These are phyloP conservation scores for Epirrhoe alternata DNA, from an alignment of 2,888 invertebrate genomes.

Conservation along the genomic window DNA sequence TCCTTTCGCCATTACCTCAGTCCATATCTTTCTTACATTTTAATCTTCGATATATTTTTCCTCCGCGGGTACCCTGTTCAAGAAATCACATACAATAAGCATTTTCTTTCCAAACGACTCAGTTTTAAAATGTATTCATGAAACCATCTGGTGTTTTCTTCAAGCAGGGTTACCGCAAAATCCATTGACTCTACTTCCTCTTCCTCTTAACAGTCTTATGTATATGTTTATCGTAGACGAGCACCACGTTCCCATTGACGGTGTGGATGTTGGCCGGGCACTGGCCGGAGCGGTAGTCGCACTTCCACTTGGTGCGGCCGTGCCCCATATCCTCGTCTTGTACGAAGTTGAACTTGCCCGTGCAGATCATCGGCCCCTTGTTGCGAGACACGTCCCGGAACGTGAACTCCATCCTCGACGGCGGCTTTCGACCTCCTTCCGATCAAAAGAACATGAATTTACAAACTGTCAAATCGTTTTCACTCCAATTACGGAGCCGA, in stretches of 20 bases:
- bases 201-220: slow-evolving; percentile 45
- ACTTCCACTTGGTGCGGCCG: slow-evolving; percentile 64
- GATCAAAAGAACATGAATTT: slow-evolving; percentile 46
- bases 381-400: slow-evolving; percentile 55
- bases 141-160: neutral
- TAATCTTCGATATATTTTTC: neutral
- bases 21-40: slow-evolving; percentile 9
- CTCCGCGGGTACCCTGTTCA: neutral
- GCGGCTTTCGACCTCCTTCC: slow-evolving; percentile 45
- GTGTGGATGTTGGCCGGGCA: slow-evolving; percentile 67
- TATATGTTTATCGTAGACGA: slow-evolving; percentile 63
- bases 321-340: slow-evolving; percentile 62
- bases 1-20: slow-evolving; percentile 17
- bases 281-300: slow-evolving; percentile 54
- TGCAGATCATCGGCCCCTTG: slow-evolving; percentile 58
- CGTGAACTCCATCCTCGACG: slow-evolving; percentile 54
- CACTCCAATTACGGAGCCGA: neutral
- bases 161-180: neutral
- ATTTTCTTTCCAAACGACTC: neutral
- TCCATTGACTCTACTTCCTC: slow-evolving; percentile 24
- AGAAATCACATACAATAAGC: slow-evolving; percentile 13
- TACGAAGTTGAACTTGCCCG: slow-evolving; percentile 60
- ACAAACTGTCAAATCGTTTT: slow-evolving; percentile 14
- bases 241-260: slow-evolving; percentile 61
- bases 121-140: neutral